Evolutionary conservation across 2,888 invertebrate species (phyloP).

Genomic region (Xestoiulus laeticollis): DNA sequence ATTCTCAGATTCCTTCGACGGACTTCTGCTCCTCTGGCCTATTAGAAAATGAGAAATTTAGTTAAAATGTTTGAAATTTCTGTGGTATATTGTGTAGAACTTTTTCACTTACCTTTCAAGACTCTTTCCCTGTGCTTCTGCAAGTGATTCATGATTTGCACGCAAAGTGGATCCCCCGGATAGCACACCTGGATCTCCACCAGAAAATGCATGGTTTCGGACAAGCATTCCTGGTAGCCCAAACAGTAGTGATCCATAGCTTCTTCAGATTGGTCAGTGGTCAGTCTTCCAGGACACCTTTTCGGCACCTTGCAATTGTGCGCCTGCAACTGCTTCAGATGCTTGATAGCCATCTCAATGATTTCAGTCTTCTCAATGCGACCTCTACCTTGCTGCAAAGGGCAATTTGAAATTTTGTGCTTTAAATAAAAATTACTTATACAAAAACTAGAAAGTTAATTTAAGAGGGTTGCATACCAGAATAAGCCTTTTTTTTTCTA

Average conservation of each 20-base stretch:
- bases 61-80: background rate
- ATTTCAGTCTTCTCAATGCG: conserved; percentile 98
- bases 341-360: conserved; percentile 96
- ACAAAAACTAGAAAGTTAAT: too few species aligned
- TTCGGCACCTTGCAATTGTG: conserved; percentile 61
- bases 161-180: conserved; percentile 81
- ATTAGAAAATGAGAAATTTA: background rate
- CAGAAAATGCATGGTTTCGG: conserved; percentile 88
- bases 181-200: conserved; percentile 84
- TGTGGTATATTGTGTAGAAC: background rate
- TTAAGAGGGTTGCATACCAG: too few species aligned
- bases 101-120: conserved; percentile 57
- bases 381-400: conserved; percentile 75
- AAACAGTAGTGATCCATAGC: conserved; percentile 73
- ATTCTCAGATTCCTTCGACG: background rate
- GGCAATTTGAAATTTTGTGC: background rate
- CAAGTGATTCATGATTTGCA: conserved; percentile 81
- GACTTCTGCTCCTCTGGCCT: conserved; percentile 5
- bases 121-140: conserved; percentile 82
- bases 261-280: conserved; percentile 1
- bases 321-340: conserved; percentile 85
- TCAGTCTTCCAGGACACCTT: conserved; percentile 60
- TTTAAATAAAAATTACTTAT: too few species aligned
- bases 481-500: too few species aligned
- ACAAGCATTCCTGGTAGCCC: conserved; percentile 90